A percentile compares a stretch with the other conserved stretches of the same genome.
Conservation (phyloP, 2,888 invertebrate species). For the Tetrapedia diversipes region DNA sequence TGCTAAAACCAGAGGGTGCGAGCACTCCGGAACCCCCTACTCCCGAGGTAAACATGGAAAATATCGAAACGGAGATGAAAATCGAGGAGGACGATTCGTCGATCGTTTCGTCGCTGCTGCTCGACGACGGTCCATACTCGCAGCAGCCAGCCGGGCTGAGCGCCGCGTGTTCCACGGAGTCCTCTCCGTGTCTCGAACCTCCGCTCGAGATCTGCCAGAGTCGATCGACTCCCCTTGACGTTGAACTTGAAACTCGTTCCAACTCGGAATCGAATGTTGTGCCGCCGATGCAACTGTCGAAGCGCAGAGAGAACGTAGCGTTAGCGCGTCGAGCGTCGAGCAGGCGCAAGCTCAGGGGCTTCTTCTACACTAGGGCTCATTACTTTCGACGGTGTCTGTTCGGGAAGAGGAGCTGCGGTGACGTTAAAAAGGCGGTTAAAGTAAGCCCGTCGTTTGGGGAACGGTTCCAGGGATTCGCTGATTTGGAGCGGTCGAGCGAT, state of each 20-base stretch:
- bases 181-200: neutral
- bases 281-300: conserved; percentile 15
- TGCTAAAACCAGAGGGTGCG: conserved; percentile 74
- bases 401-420: conserved; percentile 4
- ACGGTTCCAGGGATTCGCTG: conserved; percentile 12
- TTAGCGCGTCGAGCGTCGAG: neutral
- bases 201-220: neutral
- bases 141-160: neutral
- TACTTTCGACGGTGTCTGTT: conserved; percentile 41
- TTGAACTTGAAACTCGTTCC: neutral
- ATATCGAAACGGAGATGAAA: conserved; percentile 44
- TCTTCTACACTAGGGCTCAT: conserved; percentile 44
- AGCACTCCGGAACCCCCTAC: conserved; percentile 72
- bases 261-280: neutral
- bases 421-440: conserved; percentile 28
- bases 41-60: conserved; percentile 74
- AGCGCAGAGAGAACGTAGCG: conserved; percentile 10
- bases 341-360: conserved; percentile 32
- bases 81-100: conserved; percentile 43
- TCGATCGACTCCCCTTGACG: neutral
- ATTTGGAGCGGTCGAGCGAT: neutral
- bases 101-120: conserved; percentile 15
- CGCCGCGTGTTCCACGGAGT: neutral
- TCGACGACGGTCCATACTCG: conserved; percentile 7
- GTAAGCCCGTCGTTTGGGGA: conserved; percentile 26